Conservation (phyloP, 2,113 vertebrate species). For the cattle (Bos taurus) region DNA sequence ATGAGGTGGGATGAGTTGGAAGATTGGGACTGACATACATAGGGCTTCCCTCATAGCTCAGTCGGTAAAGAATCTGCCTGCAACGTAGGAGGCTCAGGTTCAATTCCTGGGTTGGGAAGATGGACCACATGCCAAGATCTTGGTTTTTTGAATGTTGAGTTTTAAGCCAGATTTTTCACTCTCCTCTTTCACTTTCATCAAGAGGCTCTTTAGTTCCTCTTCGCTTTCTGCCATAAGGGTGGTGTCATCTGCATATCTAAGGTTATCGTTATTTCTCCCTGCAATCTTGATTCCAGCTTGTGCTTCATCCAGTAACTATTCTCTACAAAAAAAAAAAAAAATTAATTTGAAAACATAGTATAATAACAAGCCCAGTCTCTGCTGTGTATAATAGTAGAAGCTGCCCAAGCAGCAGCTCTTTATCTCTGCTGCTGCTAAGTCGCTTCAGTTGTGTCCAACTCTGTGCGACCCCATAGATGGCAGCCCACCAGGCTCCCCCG, state of each 20-base stretch:
- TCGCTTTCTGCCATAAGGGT: neutral
- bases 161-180: neutral
- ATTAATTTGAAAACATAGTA: neutral
- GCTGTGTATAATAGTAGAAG: rapidly evolving
- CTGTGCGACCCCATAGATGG: too few species aligned
- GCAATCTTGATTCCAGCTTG: neutral
- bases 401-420: neutral
- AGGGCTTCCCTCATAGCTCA: neutral
- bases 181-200: neutral
- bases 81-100: neutral
- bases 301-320: neutral
- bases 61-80: neutral
- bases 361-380: neutral
- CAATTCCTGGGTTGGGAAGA: neutral
- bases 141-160: neutral
- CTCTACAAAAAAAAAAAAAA: neutral
- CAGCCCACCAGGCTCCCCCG: too few species aligned
- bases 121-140: neutral
- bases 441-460: too few species aligned
- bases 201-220: neutral
- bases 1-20: neutral
- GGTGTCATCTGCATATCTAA: neutral
- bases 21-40: neutral
- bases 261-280: neutral
- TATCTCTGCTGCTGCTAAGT: neutral